Percentiles rank a stretch among this genome's conserved stretches.
phyloP scores from a whole-genome alignment of 2,888 invertebrate species.

The Drosophila kanekoi region DNA sequence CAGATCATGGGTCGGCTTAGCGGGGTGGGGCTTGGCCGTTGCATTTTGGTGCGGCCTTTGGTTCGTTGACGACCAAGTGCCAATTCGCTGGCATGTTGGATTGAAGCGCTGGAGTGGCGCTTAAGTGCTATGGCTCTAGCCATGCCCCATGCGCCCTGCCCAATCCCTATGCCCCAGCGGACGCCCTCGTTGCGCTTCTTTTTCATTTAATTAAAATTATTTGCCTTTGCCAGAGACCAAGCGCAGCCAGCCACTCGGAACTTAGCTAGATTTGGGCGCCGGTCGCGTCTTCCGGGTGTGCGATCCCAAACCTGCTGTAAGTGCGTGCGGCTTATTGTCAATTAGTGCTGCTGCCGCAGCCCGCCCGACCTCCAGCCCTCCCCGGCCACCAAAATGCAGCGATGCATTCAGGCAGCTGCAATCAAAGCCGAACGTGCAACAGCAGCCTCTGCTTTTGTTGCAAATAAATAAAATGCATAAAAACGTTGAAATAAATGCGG shows the following conservation, averaged over 20 bases:
- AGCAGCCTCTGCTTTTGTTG: slow-evolving; percentile 46
- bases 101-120: slow-evolving; percentile 73
- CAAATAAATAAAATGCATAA: slow-evolving; percentile 36
- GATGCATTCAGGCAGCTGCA: slow-evolving; percentile 65
- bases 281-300: slow-evolving; percentile 34
- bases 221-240: slow-evolving; percentile 60
- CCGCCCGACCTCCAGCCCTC: neutral
- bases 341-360: slow-evolving; percentile 56
- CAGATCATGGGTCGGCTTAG: neutral
- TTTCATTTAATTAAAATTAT: slow-evolving; percentile 80
- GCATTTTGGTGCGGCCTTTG: slow-evolving; percentile 74
- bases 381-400: slow-evolving; percentile 54
- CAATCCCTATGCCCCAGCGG: neutral
- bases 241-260: slow-evolving; percentile 45
- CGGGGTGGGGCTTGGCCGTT: slow-evolving; percentile 28
- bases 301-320: slow-evolving; percentile 38
- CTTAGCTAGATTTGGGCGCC: slow-evolving; percentile 60
- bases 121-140: slow-evolving; percentile 63
- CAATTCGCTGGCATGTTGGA: slow-evolving; percentile 74
- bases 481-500: slow-evolving; percentile 55
- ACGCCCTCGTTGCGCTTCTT: slow-evolving; percentile 63
- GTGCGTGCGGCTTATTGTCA: slow-evolving; percentile 74
- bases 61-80: slow-evolving; percentile 78
- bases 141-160: slow-evolving; percentile 9
- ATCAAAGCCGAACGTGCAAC: slow-evolving; percentile 61